phyloP scores from a whole-genome alignment of 2,797 vertebrate genomes.

The Sorex maritimensis region DNA sequence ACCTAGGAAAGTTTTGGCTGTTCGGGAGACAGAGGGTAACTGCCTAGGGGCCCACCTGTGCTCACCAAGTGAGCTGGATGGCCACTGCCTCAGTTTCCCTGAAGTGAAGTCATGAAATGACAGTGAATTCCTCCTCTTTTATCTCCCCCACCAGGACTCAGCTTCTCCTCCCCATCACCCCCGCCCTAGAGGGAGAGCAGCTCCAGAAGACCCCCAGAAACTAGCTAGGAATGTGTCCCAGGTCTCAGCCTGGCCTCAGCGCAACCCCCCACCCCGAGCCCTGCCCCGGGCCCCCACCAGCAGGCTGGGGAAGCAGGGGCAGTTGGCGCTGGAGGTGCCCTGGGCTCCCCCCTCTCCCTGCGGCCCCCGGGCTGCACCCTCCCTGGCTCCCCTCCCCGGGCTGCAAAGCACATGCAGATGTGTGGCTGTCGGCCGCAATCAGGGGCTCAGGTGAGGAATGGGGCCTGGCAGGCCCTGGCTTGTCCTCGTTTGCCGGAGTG shows the following conservation, averaged over 20 bases:
- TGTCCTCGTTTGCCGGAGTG: constrained; percentile 91
- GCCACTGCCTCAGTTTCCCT: constrained; percentile 47
- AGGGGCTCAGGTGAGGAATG: constrained; percentile 95
- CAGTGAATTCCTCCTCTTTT: neutral
- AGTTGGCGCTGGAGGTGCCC: constrained; percentile 39
- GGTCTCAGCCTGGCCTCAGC: neutral
- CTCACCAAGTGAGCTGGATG: too few species aligned
- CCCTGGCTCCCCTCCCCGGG: constrained; percentile 83
- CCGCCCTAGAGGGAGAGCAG: neutral
- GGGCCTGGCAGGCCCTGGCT: constrained; percentile 93
- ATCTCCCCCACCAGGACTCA: neutral
- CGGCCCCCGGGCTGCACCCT: constrained; percentile 87
- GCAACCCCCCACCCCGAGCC: neutral
- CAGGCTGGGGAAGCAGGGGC: constrained; percentile 21
- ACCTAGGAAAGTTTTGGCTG: neutral
- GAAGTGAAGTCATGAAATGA: neutral
- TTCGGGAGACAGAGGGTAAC: neutral
- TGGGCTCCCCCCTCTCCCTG: constrained; percentile 37
- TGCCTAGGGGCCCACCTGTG: too few species aligned
- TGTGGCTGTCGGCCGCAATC: constrained; percentile 93
- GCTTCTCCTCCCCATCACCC: neutral
- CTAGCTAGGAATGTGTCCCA: constrained; percentile 63
- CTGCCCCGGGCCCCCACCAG: neutral
- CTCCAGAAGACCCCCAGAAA: neutral
- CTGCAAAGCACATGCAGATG: constrained; percentile 93